Conservation (phyloP, 2,113 vertebrate genomes). For the Spea bombifrons region DNA sequence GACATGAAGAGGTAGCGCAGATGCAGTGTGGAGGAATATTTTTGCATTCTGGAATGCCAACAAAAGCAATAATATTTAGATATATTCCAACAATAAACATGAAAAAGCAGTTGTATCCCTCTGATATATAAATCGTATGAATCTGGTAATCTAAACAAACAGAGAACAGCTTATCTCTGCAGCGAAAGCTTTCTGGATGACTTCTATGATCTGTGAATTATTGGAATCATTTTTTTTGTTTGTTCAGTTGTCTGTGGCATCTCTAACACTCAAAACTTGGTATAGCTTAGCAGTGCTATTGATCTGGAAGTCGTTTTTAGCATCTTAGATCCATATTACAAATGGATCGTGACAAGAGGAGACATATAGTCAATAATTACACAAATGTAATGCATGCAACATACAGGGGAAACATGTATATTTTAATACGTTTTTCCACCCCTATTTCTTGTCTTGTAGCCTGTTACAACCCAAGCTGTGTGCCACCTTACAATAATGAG, state of each 20-base stretch:
- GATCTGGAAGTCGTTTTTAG: background rate
- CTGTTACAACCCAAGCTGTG: too few relatives aligned
- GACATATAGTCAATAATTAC: too few relatives aligned
- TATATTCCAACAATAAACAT: too few relatives aligned
- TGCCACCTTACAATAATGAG: too few relatives aligned
- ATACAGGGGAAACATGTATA: too few relatives aligned
- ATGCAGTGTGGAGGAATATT: too few relatives aligned
- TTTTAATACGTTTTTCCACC: too few relatives aligned
- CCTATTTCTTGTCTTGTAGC: too few relatives aligned
- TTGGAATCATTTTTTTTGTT: background rate
- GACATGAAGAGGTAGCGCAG: too few relatives aligned
- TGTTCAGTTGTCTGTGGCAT: background rate
- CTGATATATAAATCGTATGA: background rate
- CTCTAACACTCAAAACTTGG: background rate
- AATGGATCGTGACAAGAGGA: background rate
- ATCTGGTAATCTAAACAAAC: constrained; percentile 7
- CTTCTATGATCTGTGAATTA: background rate
- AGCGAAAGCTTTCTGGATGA: background rate
- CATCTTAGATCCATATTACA: background rate
- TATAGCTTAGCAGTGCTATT: background rate
- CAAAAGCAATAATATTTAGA: too few relatives aligned
- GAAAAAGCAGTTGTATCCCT: background rate
- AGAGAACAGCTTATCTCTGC: background rate
- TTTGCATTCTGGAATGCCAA: too few relatives aligned
- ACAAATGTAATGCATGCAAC: too few relatives aligned